Evolutionary conservation across 2,797 vertebrate species (phyloP), one percentile per base, ranked within the genome.

Genomic region (Trematomus bernacchii): DNA sequence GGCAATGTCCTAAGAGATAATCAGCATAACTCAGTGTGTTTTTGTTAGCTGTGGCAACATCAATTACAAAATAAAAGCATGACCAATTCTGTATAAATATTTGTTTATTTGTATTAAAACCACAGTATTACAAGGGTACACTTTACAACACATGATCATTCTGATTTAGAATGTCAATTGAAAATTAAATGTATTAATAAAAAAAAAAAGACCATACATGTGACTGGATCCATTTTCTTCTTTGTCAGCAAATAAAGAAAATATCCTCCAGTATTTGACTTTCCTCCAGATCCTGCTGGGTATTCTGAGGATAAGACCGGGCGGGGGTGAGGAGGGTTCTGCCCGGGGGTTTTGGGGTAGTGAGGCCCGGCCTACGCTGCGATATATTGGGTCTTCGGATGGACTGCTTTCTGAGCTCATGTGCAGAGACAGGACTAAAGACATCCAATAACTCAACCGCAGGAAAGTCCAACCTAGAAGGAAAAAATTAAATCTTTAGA

Each of bases 201-300:
- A 37, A 37, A 44, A n/a, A n/a, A 61, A 15, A 68, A 72, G 43
- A 57, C 5, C 6, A 72, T 65, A 57, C 1, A 69, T 74, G 48
- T 44, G 46, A 72, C 11, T 62, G 42, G 16, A 57, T 10, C 16
- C 2, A 15, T 69, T 65, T 66, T 58, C 64, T 43, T 43, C 57
- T 43, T 65, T 58, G 68, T 94, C 84, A 93, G 94, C 94, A 98
- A 90, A 99, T 97, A 85, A 99, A 99, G 94, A 99, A 99, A 80
- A 99, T 97, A 51, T 99, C 97, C 86, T 99, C 96, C 0, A 99
- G 94, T 57, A 99, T 97, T 66, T 89, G 93, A 74, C 95, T 97
- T 92, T 99, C 98, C 77, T 98, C 96, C 55, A 96, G 85, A 65
- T 99, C 97, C 21, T 95, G 96, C 10, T 84, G 89, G 77, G 83